Conservation (phyloP, 2,113 vertebrate species). For the Myiopsitta monachus region DNA sequence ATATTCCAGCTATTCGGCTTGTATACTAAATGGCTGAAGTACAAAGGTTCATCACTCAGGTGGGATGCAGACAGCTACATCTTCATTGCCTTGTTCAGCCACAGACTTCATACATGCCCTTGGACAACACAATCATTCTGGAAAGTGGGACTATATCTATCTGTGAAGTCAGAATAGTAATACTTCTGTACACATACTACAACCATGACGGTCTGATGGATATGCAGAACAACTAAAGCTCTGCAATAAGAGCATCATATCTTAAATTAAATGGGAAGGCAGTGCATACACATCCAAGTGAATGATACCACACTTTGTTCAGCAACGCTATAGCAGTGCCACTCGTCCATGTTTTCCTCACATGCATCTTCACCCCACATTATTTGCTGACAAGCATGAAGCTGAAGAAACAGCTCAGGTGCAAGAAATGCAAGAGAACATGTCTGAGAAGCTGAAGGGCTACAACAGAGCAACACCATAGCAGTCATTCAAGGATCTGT, state of each 20-base stretch:
- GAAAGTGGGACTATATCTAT: background rate
- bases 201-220: background rate
- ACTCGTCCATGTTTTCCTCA: background rate
- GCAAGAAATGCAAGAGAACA: background rate
- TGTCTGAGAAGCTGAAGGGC: background rate
- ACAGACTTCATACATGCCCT: background rate
- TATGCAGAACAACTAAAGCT: background rate
- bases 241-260: accelerated
- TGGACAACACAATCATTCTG: background rate
- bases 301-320: background rate
- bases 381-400: background rate
- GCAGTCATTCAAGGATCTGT: background rate
- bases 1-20: background rate
- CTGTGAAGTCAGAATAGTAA: background rate
- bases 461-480: background rate
- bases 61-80: background rate
- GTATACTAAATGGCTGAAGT: background rate
- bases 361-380: background rate
- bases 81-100: background rate
- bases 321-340: background rate
- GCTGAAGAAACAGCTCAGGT: background rate
- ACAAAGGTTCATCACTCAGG: background rate
- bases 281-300: background rate
- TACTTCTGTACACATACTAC: background rate
- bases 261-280: background rate